These are phyloP conservation scores for Coenobita brevimanus DNA, from an alignment of 1,140 invertebrate species.

Conservation along the genomic window DNA sequence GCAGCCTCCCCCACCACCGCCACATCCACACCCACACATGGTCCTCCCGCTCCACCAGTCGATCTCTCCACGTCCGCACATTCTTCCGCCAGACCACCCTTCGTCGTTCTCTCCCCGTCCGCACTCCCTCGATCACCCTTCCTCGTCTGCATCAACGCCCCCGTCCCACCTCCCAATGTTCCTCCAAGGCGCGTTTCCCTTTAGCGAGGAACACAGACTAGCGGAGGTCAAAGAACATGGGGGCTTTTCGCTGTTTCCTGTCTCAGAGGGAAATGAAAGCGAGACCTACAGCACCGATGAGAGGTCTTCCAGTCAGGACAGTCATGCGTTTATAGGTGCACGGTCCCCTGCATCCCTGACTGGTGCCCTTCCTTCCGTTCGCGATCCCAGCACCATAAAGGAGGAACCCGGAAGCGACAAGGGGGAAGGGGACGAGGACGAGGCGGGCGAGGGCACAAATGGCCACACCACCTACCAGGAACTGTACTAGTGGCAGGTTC, in stretches of 20 bases:
- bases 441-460: neutral
- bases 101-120: slow-evolving; percentile 17
- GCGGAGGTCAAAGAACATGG: slow-evolving; percentile 1
- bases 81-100: neutral
- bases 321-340: neutral
- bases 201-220: slow-evolving; percentile 18
- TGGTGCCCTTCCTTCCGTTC: neutral
- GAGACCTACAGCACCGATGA: slow-evolving; percentile 45
- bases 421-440: neutral
- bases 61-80: slow-evolving; percentile 40
- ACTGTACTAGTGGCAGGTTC: slow-evolving; percentile 24
- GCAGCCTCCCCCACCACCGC: neutral
- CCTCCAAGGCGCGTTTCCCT: neutral
- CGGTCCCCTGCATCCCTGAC: slow-evolving; percentile 6
- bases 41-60: slow-evolving; percentile 43
- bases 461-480: slow-evolving; percentile 40
- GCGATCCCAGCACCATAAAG: neutral
- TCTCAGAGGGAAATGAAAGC: slow-evolving; percentile 34
- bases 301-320: slow-evolving; percentile 39
- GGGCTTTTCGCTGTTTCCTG: slow-evolving; percentile 6
- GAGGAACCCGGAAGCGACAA: neutral
- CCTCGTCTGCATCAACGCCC: slow-evolving; percentile 20
- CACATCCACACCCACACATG: slow-evolving; percentile 15
- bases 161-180: slow-evolving; percentile 6
- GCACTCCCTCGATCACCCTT: neutral